Conservation (phyloP, 2,113 vertebrate species). For the Syngnathoides biaculeatus region DNA sequence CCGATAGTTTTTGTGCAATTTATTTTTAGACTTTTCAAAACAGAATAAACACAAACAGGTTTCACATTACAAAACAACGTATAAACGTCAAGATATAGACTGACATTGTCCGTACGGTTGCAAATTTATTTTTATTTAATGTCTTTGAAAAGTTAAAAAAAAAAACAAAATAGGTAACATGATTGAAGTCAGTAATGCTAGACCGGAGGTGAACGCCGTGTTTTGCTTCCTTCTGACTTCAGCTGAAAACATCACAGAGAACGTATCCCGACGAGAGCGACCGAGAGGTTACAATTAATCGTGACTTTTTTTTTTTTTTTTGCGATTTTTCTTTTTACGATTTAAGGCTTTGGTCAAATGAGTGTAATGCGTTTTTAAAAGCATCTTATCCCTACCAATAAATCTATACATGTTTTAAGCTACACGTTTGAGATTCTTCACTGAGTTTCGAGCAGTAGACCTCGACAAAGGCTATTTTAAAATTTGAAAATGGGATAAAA, state of each 20-base stretch:
- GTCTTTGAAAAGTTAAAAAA: neutral
- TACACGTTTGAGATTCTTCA: conserved; percentile 43
- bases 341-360: conserved; percentile 66
- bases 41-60: too few relatives aligned
- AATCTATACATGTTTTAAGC: conserved; percentile 59
- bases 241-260: neutral
- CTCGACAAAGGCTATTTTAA: neutral
- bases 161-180: conserved; percentile 26
- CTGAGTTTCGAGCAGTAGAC: neutral
- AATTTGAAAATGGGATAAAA: neutral
- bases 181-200: conserved; percentile 51
- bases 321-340: conserved; percentile 43
- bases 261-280: conserved; percentile 2
- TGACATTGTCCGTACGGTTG: too few relatives aligned
- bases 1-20: too few relatives aligned
- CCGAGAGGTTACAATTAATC: neutral
- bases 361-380: conserved; percentile 68
- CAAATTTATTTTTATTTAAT: too few relatives aligned
- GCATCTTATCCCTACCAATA: conserved; percentile 61
- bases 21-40: too few relatives aligned
- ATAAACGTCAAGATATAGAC: too few relatives aligned
- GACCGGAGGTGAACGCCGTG: conserved; percentile 47
- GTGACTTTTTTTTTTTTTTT: conserved; percentile 36
- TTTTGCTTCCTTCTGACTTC: conserved; percentile 31
- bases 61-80: too few relatives aligned